Base-by-base conservation (phyloP, 1,140 invertebrate genomes). In the Eubasilissa regina region DNA sequence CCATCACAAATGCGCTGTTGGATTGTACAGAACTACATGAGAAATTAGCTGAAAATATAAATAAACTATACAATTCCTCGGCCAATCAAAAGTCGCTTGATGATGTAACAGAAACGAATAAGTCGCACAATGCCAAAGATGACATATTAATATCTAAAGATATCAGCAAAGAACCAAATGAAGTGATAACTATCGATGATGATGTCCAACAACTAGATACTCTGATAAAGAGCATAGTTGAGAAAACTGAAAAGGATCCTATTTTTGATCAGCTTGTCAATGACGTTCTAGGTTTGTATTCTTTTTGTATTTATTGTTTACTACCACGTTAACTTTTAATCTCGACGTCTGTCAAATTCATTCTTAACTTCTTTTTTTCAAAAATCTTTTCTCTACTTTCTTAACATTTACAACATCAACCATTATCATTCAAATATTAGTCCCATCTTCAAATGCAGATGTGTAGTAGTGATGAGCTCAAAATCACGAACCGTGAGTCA, bases 231-330 rank as follows among this genome's bases (percentile, higher is more conserved):
- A 66, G 78, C 51, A 78, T 80, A 53, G 78, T 80, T 0, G 81
- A 83, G 47, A 83, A 80, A 56, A 83, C 81, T 60, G 78, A 80
- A 35, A 70, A 83, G 77, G 81, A 83, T 62, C 81, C 81, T 6
- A 45, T 83, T 35, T 83, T 83, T 76, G 78, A 83, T 76, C 75
- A 78, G 45, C 47, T 83, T n/a, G 0, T 78, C n/a, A 78, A 74
- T 79, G 77, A 81, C 4, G 77, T 78, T 62, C 58, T 81, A 45
- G 77, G 77, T 78, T 19, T 43, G 45, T 77, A 15, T 66, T 21
- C 15, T 75, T 74, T 55, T 55, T 75, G 25, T 35, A 6, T 35
- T 35, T 35, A 35, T 3, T 35, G 6, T 35, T 35, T 3, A 35
- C 1, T 35, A 35, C 25, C 25, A 35, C 25, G 6, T 35, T 35